Percentiles rank a stretch among this genome's conserved stretches.
Evolutionary conservation across 2,113 vertebrate genomes (phyloP).

Genomic region (Erythrolamprus reginae): DNA sequence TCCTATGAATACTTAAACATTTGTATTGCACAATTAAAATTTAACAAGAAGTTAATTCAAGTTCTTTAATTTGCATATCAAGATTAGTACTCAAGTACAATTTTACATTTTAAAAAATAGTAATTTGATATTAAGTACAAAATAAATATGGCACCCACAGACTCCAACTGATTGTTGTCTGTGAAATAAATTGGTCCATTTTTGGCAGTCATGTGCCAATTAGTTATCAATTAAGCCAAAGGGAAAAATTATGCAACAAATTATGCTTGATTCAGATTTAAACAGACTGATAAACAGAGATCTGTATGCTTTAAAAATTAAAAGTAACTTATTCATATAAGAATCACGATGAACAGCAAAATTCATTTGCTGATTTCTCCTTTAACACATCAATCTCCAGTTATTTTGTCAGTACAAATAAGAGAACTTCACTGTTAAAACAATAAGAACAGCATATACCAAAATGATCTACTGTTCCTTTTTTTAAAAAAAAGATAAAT

Average conservation of each 20-base stretch:
- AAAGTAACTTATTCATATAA: not conserved
- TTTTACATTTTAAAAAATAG: slow-evolving; percentile 8
- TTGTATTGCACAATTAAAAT: not conserved
- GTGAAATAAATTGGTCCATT: slow-evolving; percentile 24
- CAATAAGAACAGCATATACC: not conserved
- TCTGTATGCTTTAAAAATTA: not conserved
- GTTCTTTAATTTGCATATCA: slow-evolving; percentile 15
- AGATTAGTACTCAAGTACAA: slow-evolving; percentile 1
- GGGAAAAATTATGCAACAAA: not conserved
- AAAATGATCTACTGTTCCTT: not conserved
- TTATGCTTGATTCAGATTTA: not conserved
- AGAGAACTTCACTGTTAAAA: slow-evolving; percentile 19
- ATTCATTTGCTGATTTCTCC: not conserved
- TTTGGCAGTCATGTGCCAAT: slow-evolving; percentile 4
- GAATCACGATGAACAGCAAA: not conserved
- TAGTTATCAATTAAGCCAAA: not conserved
- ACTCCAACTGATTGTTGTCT: slow-evolving; percentile 13
- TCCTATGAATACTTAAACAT: slow-evolving; percentile 9
- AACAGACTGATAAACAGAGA: not conserved
- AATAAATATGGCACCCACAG: not conserved
- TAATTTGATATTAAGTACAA: slow-evolving; percentile 4
- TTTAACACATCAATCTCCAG: slow-evolving; percentile 5
- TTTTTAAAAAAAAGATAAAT: not conserved
- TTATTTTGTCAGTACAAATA: not conserved
- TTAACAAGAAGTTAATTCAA: not conserved